Conservation (phyloP, 2,888 invertebrate species). For the Aporophyla nigra region DNA sequence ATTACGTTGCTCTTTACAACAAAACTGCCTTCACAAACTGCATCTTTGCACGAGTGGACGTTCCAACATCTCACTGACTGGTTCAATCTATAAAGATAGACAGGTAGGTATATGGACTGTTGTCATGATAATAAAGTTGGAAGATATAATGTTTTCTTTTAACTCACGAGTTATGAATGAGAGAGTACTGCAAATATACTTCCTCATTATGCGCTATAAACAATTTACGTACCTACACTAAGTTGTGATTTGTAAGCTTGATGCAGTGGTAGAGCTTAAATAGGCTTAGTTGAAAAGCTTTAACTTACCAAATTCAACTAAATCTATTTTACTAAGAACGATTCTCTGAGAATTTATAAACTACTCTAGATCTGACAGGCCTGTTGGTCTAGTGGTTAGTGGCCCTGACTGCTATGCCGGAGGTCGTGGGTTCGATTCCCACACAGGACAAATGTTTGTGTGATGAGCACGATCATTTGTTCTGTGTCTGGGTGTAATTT, state of each 20-base stretch:
- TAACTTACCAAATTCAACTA: not conserved
- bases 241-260: not conserved
- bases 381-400: no score
- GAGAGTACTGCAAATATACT: not conserved
- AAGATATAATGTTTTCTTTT: not conserved
- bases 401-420: no score
- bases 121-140: not conserved
- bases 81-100: not conserved
- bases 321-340: not conserved
- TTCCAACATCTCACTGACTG: not conserved
- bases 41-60: not conserved
- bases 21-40: not conserved
- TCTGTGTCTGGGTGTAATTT: no score
- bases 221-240: not conserved
- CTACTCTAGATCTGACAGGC: not conserved
- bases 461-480: no score
- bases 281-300: not conserved
- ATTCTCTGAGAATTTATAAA: not conserved
- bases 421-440: no score
- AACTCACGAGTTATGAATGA: not conserved
- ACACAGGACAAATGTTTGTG: no score
- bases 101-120: no score
- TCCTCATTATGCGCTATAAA: not conserved
- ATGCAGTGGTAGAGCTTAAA: not conserved
- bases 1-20: not conserved